Conservation (phyloP, 2,113 vertebrate species). For the Crotalus helleri region DNA sequence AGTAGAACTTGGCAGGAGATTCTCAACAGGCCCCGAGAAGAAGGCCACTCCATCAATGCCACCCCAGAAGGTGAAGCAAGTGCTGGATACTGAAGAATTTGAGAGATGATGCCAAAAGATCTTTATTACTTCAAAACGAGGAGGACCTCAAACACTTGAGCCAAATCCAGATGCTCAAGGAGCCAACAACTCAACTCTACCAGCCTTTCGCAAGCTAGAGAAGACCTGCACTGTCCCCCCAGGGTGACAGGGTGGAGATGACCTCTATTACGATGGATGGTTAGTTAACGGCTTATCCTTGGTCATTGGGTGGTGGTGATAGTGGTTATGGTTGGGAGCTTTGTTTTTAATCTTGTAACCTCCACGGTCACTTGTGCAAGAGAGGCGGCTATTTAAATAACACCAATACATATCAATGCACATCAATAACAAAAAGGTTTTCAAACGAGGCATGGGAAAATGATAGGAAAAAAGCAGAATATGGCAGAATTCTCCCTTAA, state of each 20-base stretch:
- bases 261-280: background rate
- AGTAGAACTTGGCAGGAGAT: constrained; percentile 18
- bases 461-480: background rate
- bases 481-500: background rate
- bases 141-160: background rate
- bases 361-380: background rate
- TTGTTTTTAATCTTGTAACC: background rate
- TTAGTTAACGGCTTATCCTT: background rate
- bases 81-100: background rate
- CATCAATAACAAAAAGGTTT: background rate
- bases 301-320: background rate
- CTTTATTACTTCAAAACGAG: background rate
- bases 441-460: background rate
- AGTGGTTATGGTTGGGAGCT: background rate
- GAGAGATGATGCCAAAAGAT: background rate
- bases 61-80: background rate
- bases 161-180: background rate
- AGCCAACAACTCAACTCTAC: background rate
- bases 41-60: background rate
- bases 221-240: background rate
- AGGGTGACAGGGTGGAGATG: background rate
- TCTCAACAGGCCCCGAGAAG: background rate
- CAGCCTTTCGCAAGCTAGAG: background rate
- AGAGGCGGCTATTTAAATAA: background rate
- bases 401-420: background rate